Base-by-base conservation (phyloP, 37 sponge, comb jelly and placozoan species). In the Ephydatia muelleri region DNA sequence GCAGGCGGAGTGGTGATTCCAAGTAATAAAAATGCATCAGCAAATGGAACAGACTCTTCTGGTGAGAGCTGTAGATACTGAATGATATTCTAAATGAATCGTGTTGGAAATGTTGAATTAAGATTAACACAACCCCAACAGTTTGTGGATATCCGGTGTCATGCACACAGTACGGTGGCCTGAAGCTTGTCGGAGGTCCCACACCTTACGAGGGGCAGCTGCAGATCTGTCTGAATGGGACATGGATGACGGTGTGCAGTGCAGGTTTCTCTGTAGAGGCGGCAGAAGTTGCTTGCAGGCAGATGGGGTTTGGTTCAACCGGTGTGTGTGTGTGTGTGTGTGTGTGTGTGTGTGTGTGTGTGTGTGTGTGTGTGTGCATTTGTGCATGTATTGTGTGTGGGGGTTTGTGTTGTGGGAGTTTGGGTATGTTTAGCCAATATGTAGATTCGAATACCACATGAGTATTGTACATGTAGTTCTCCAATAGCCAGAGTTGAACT, bases 291-390 rank as follows among this genome's bases (percentile, higher is more conserved):
- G 79, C 40, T 30, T 78, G 79, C 13, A 1, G 79, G 23, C 48
- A 78, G 27, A 34, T 64, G 48, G 79, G 79, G 5, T 78, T 73
- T 73, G 74, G 35, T 16, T 37, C 74, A 23, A 34, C 25, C 31
- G 74, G 74, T 73, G 33, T 22, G 29, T 4, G 28, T 68, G 11
- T 4, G 70, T 68, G 70, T 43, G 43, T 3, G 3, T 43, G 3
- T 3, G 3, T 9, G 6, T 9, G 43, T 3, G 43, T 43, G 6
- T 6, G 6, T 3, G 3, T 3, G 3, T 43, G 43, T 43, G 3
- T 43, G 43, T 43, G 3, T 43, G 3, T 43, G 43, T 43, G 3
- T 43, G 3, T 43, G 3, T 43, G 3, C 6, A 43, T 9, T 43
- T 3, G 6, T 43, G 43, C 6, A 6, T 57, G 12, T 14, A 13